Percentiles rank a stretch among this genome's conserved stretches.
phyloP scores from a whole-genome alignment of 2,888 invertebrate species.

The Cetonia aurata region DNA sequence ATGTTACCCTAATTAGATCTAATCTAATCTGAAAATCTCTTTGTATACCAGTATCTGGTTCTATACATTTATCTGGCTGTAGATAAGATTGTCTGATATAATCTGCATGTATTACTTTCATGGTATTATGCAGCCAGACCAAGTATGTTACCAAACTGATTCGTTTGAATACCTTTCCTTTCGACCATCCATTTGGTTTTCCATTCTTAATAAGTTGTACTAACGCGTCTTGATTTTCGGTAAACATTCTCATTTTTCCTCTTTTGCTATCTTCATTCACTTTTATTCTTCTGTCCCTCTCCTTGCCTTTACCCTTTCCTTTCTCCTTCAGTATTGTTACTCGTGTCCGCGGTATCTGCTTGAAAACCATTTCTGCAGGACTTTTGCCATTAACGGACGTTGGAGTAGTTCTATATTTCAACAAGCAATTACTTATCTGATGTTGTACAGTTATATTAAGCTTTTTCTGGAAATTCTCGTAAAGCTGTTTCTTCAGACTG shows the following conservation, averaged over 20 bases:
- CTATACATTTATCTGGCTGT: background rate
- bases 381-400: slow-evolving; percentile 9
- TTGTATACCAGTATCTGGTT: too few relatives aligned
- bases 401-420: slow-evolving; percentile 30
- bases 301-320: slow-evolving; percentile 3
- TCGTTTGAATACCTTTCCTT: slow-evolving; percentile 21
- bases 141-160: slow-evolving; percentile 13
- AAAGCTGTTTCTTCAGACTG: slow-evolving; percentile 14
- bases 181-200: slow-evolving; percentile 12
- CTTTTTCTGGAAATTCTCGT: background rate
- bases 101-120: slow-evolving; percentile 7
- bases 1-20: too few relatives aligned
- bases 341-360: slow-evolving; percentile 7
- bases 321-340: slow-evolving; percentile 15
- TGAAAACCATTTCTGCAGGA: slow-evolving; percentile 19
- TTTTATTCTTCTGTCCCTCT: background rate
- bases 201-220: slow-evolving; percentile 10
- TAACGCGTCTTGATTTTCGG: slow-evolving; percentile 12
- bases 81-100: slow-evolving; percentile 4
- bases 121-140: slow-evolving; percentile 3
- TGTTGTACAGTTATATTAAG: background rate
- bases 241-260: background rate
- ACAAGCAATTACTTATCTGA: slow-evolving; percentile 18
- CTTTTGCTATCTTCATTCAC: slow-evolving; percentile 6
- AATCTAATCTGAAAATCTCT: too few relatives aligned